Conservation (phyloP, 2,113 vertebrate genomes). For the Dipodomys stephensi region DNA sequence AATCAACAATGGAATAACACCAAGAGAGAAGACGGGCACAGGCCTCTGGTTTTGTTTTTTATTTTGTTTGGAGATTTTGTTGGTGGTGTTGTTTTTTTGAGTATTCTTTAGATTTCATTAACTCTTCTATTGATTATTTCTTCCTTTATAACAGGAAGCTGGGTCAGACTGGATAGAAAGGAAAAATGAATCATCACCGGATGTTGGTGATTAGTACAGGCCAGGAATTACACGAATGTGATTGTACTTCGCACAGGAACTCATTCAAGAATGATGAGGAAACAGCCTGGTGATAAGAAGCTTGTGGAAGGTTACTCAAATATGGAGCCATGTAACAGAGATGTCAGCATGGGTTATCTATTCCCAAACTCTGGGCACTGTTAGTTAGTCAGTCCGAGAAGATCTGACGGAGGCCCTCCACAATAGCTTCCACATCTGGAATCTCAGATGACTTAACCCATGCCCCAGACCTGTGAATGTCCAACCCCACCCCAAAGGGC, state of each 20-base stretch:
- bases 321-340: background rate
- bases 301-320: background rate
- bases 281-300: background rate
- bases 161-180: background rate
- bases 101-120: background rate
- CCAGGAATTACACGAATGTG: background rate
- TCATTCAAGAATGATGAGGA: background rate
- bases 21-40: background rate
- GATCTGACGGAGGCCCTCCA: no score
- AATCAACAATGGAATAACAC: background rate
- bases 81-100: background rate
- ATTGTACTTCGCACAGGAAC: background rate
- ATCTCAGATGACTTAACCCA: background rate
- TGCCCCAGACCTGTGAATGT: background rate
- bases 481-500: fast-evolving
- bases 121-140: background rate
- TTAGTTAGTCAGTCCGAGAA: background rate
- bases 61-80: no score
- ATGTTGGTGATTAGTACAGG: background rate
- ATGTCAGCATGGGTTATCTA: background rate
- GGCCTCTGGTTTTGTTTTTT: background rate
- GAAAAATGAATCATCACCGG: no score
- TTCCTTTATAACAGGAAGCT: background rate
- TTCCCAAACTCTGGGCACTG: fast-evolving
- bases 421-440: background rate